Base-by-base conservation (phyloP, 2,888 invertebrate species). In the Plemyria rubiginata region DNA sequence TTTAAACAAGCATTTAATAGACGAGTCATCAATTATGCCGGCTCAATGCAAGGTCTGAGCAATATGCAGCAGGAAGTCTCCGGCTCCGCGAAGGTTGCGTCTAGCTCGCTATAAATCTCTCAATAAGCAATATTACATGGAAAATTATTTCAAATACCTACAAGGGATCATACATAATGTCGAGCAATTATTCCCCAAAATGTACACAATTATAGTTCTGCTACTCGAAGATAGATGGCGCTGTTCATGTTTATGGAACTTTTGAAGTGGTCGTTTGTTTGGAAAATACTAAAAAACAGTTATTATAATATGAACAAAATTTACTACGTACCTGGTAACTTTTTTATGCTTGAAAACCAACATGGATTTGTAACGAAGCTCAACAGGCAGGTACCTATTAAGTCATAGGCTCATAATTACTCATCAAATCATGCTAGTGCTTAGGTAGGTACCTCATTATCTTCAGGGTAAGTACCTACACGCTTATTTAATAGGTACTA, bases 21-120 rank as follows among this genome's bases (percentile, higher is more conserved):
- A 70, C 71, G 80, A 74, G 80, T 79, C 79, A 78, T 77, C 80
- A 81, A 81, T 82, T 80, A 77, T 78, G 79, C 79, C 79, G 81
- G 80, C 74, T 81, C 79, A 82, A 78, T 78, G 78, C 87, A 88
- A 89, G 87, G 88, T 84, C 86, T 78, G 76, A 82, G 83, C 84
- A 85, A 81, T 85, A 84, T 86, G 82, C 82, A 88, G 75, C 81
- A 90, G 90, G 90, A 90, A 90, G 88, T 87, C 76, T 76, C 70
- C 70, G 88, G 87, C 76, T 76, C 70, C 70, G 62, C 73, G 88
- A 89, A 90, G 89, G 88, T 78, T 80, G 70, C 62, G 61, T 77
- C 76, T 75, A 73, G 66, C 75, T 77, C 68, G 74, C 76, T 75
- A 81, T 85, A 79, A 80, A 81, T 85, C 82, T 80, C 74, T 80